These are phyloP conservation scores for Drosophila lowei DNA, from an alignment of 1,140 invertebrate species.

Conservation along the genomic window DNA sequence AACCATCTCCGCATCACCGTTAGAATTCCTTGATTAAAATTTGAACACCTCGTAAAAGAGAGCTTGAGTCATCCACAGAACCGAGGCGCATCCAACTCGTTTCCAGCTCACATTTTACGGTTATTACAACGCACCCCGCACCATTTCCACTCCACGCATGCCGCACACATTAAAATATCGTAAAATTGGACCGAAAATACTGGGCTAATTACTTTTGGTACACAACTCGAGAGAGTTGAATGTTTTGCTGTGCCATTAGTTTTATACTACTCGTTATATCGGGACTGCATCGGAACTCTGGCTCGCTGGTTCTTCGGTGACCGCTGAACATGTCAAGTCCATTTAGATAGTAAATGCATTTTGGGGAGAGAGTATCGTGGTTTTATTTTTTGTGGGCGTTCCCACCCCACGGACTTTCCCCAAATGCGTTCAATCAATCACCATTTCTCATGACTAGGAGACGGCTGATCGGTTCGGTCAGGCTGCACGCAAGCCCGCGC, in stretches of 20 bases:
- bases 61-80: constrained; percentile 50
- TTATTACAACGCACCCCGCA: constrained; percentile 47
- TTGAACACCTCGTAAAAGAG: constrained; percentile 9
- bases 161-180: constrained; percentile 65
- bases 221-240: constrained; percentile 13
- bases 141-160: constrained; percentile 36
- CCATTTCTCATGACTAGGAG: constrained; percentile 29
- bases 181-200: constrained; percentile 45
- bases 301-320: constrained; percentile 6
- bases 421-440: constrained; percentile 49
- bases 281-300: constrained; percentile 17
- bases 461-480: constrained; percentile 1
- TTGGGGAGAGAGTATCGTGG: constrained; percentile 24
- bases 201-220: constrained; percentile 50
- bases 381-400: constrained; percentile 33
- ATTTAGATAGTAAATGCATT: constrained; percentile 64
- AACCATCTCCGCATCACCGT: constrained; percentile 13
- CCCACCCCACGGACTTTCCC: constrained; percentile 57
- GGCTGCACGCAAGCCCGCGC: constrained; percentile 31
- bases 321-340: constrained; percentile 72
- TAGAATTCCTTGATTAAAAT: constrained; percentile 37
- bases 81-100: constrained; percentile 26
- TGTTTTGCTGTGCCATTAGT: constrained; percentile 58
- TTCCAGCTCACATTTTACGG: constrained; percentile 57
- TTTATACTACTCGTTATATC: constrained; percentile 39